A percentile compares a stretch with the other conserved stretches of the same genome.
Evolutionary conservation across 2,888 invertebrate genomes (phyloP).

Genomic region (Rhamnusium bicolor): DNA sequence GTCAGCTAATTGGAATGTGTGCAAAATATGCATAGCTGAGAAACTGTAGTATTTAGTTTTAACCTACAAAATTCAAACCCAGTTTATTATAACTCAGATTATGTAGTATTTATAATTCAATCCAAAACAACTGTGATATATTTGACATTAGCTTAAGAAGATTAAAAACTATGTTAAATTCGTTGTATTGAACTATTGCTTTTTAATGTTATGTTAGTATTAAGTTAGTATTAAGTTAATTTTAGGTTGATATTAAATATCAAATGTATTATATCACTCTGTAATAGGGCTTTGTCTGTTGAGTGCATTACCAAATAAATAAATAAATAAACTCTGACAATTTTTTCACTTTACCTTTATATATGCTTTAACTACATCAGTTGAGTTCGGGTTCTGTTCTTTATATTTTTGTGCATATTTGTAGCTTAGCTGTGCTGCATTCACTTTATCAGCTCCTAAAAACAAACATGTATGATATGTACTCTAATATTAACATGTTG

Average conservation of each 20-base stretch:
- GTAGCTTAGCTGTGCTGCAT: slow-evolving; percentile 71
- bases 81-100: too few species aligned
- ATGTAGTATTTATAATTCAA: not conserved
- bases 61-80: slow-evolving; percentile 66
- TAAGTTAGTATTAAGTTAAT: too few species aligned
- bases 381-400: slow-evolving; percentile 46
- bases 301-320: too few species aligned
- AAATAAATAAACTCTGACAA: not conserved
- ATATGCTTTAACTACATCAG: slow-evolving; percentile 57
- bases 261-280: too few species aligned
- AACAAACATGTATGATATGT: not conserved
- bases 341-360: slow-evolving; percentile 48
- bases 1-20: slow-evolving; percentile 69
- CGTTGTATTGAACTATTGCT: too few species aligned
- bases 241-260: too few species aligned
- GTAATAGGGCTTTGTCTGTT: too few species aligned
- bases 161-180: too few species aligned
- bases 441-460: slow-evolving; percentile 72
- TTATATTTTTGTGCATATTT: slow-evolving; percentile 69
- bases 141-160: too few species aligned
- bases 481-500: not conserved
- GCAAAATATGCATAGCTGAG: slow-evolving; percentile 71
- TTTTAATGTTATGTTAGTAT: too few species aligned
- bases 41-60: slow-evolving; percentile 71
- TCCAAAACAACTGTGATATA: too few species aligned